Conservation (phyloP, 2,113 vertebrate genomes). For the Corydoras sp. region DNA sequence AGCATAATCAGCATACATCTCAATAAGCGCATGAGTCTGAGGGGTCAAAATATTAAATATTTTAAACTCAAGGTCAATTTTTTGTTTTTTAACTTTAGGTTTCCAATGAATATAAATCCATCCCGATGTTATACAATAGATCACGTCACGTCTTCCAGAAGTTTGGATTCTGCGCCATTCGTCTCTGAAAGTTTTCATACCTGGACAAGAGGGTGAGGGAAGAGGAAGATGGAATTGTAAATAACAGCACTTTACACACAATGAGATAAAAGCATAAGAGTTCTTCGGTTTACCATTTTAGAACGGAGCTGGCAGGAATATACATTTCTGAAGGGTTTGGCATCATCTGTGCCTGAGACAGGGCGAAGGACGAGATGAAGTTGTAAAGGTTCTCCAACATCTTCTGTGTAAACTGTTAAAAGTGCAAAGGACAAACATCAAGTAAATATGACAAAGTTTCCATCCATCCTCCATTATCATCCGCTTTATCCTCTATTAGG, state of each 20-base stretch:
- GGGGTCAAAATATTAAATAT: too few species aligned
- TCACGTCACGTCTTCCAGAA: slow-evolving; percentile 82
- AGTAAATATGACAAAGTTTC: too few species aligned
- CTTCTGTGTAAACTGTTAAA: slow-evolving; percentile 86
- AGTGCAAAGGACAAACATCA: slow-evolving; percentile 30
- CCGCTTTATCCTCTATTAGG: too few species aligned
- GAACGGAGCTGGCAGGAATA: slow-evolving; percentile 84
- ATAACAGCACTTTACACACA: too few species aligned
- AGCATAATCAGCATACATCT: too few species aligned
- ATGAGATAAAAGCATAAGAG: neutral
- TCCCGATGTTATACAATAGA: neutral
- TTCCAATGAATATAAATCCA: neutral
- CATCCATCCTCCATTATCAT: too few species aligned
- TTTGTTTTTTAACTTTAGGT: too few species aligned
- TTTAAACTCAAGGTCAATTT: too few species aligned
- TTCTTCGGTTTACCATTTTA: slow-evolving; percentile 71
- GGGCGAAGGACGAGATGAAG: slow-evolving; percentile 85
- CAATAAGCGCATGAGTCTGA: too few species aligned
- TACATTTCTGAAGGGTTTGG: slow-evolving; percentile 88
- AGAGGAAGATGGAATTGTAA: neutral
- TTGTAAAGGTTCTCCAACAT: slow-evolving; percentile 96
- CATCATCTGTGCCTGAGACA: slow-evolving; percentile 89
- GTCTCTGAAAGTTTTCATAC: slow-evolving; percentile 95
- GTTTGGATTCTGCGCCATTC: slow-evolving; percentile 88
- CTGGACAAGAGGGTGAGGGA: slow-evolving; percentile 50